Evolutionary conservation across 2,797 vertebrate genomes (phyloP), one percentile per base, ranked within the genome.

Genomic region (Danionella dracula): DNA sequence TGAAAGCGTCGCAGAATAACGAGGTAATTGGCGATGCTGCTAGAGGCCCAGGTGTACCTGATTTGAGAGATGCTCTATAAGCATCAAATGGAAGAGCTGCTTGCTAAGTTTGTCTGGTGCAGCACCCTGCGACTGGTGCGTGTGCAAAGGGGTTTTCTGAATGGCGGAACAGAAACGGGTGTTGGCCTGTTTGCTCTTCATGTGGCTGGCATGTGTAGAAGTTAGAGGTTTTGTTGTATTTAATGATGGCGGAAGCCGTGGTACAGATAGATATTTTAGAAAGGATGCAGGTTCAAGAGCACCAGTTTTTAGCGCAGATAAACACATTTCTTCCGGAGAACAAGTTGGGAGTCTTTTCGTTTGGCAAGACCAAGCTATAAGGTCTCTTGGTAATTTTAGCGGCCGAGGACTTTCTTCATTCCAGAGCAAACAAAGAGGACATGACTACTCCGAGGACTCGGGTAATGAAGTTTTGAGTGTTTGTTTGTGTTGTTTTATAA

Each of bases 301-400:
- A 7, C 13, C 42, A n/a, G n/a, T n/a, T 27, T 16, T 23, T 27
- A 32, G 41, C 54, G 10, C 16, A 31, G 9, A 64, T 68, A 17
- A 21, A 16, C 23, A 16, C 5, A 7, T 16, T 3, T 20, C 42
- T 4, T 23, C 5, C 31, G 58, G 29, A 13, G 57, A 55, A 15
- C 20, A 0, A 11, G 1, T 73, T 66, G 88, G 88, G 15, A 78
- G 62, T 46, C 77, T 89, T 15, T 5, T 86, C 11, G 75, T 88
- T 50, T 78, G 81, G 7, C 44, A 62, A 12, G 64, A 38, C 4
- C 5, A 32, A 50, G 3, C 27, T 35, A 13, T 4, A 7, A 21
- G 16, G 6, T 11, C 31, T 21, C 8, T 5, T 17, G 27, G 7
- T 17, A 38, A 49, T 17, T 17, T 5, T 1, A 1, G 8, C 5